These are phyloP conservation scores for Brachyhypopomus occidentalis DNA, from an alignment of 2,113 vertebrate genomes.

Conservation along the genomic window DNA sequence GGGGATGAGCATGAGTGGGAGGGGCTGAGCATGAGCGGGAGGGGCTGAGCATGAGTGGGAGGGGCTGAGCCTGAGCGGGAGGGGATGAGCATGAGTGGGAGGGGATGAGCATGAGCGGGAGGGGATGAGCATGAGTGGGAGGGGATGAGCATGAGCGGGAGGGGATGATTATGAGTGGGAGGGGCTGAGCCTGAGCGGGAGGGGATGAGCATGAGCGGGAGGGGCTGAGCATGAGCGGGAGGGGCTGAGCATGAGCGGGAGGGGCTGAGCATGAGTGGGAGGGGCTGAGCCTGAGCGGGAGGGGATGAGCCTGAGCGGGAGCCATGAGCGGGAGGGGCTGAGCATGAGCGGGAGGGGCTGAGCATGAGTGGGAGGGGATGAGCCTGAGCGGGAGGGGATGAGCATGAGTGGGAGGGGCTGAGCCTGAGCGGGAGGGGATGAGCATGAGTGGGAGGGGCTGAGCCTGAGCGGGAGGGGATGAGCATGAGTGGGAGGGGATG, in stretches of 20 bases:
- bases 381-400: no score
- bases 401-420: no score
- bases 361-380: not conserved
- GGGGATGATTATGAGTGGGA: not conserved
- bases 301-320: no score
- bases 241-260: no score
- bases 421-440: not conserved
- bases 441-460: not conserved
- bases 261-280: no score
- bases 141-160: conserved; percentile 7
- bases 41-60: conserved; percentile 20
- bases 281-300: conserved; percentile 1
- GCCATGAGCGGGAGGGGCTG: no score
- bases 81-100: not conserved
- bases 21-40: conserved; percentile 3
- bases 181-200: conserved; percentile 14
- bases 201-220: conserved; percentile 4
- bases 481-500: not conserved
- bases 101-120: not conserved
- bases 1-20: conserved; percentile 3
- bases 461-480: no score
- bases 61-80: conserved; percentile 1
- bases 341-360: not conserved
- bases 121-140: conserved; percentile 3
- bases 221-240: conserved; percentile 6